Percentiles rank a stretch among this genome's conserved stretches.
Evolutionary conservation across 2,797 vertebrate genomes (phyloP).

Genomic region (Pangasius larnaudii): DNA sequence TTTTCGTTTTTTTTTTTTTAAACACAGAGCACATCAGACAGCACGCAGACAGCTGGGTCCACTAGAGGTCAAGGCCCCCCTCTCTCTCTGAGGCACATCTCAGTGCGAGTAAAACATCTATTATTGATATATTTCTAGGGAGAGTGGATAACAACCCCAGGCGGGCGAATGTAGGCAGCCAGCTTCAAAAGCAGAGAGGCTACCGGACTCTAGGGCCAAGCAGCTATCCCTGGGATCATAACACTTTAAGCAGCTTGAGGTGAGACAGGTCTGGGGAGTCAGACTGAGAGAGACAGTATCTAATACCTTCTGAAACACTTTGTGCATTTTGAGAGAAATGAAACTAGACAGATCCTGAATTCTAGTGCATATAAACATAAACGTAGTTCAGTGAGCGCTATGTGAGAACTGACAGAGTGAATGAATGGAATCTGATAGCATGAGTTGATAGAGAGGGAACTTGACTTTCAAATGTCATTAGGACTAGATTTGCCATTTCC

Average conservation of each 20-base stretch:
- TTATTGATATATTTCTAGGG: conserved; percentile 46
- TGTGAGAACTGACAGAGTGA: not conserved
- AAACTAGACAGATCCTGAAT: not conserved
- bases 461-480: not conserved
- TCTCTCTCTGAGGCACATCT: conserved; percentile 3
- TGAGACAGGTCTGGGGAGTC: conserved; percentile 5
- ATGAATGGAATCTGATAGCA: conserved; percentile 13
- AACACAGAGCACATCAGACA: conserved; percentile 39
- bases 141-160: conserved; percentile 44
- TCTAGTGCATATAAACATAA: not conserved
- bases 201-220: not conserved
- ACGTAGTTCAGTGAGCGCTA: not conserved
- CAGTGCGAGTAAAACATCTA: conserved; percentile 41
- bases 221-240: conserved; percentile 13
- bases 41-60: conserved; percentile 41
- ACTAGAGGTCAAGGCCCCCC: conserved; percentile 47
- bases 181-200: conserved; percentile 20
- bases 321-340: not conserved
- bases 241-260: conserved; percentile 15
- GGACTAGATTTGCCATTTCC: not conserved
- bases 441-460: not conserved
- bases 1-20: conserved; percentile 29
- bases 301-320: conserved; percentile 4
- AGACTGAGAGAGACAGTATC: conserved; percentile 3
- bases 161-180: conserved; percentile 9